These are phyloP conservation scores for Camponotus pennsylvanicus DNA, from an alignment of 1,140 invertebrate species.

Conservation along the genomic window DNA sequence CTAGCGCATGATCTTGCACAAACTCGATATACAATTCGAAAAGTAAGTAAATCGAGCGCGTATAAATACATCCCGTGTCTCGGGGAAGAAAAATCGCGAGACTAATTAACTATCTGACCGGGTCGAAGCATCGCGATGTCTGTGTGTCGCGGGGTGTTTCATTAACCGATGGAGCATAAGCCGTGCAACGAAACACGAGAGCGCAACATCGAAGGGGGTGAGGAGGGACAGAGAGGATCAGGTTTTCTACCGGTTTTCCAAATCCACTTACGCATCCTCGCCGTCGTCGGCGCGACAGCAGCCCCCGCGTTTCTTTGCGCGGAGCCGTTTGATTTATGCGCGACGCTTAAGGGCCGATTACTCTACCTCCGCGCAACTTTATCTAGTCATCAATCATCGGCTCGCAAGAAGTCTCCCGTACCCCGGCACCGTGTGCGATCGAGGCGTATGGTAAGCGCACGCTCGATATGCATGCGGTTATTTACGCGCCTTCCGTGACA, in stretches of 20 bases:
- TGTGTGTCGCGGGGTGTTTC: slow-evolving; percentile 31
- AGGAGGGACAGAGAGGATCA: slow-evolving; percentile 44
- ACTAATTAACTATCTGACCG: slow-evolving; percentile 49
- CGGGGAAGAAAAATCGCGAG: slow-evolving; percentile 37
- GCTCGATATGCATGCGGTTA: neutral
- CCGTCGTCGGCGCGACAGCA: slow-evolving; percentile 64
- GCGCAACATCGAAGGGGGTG: neutral
- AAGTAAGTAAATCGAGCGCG: slow-evolving; percentile 42
- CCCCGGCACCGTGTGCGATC: slow-evolving; percentile 33
- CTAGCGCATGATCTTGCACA: neutral
- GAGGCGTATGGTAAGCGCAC: neutral
- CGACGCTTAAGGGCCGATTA: slow-evolving; percentile 73
- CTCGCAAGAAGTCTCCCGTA: slow-evolving; percentile 27
- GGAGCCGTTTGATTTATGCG: slow-evolving; percentile 72
- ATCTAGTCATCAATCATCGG: slow-evolving; percentile 72
- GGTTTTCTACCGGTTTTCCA: slow-evolving; percentile 76
- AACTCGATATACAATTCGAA: slow-evolving; percentile 32
- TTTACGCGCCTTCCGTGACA: neutral
- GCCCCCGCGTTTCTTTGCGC: slow-evolving; percentile 63
- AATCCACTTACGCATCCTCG: slow-evolving; percentile 72
- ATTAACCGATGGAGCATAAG: slow-evolving; percentile 27
- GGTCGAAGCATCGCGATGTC: slow-evolving; percentile 9
- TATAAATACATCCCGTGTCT: neutral
- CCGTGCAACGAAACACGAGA: neutral
- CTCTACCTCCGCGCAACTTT: slow-evolving; percentile 70